Percentiles rank a stretch among this genome's conserved stretches.
These are phyloP conservation scores for Cerceris rybyensis DNA, from an alignment of 2,888 invertebrate genomes.

Conservation along the genomic window DNA sequence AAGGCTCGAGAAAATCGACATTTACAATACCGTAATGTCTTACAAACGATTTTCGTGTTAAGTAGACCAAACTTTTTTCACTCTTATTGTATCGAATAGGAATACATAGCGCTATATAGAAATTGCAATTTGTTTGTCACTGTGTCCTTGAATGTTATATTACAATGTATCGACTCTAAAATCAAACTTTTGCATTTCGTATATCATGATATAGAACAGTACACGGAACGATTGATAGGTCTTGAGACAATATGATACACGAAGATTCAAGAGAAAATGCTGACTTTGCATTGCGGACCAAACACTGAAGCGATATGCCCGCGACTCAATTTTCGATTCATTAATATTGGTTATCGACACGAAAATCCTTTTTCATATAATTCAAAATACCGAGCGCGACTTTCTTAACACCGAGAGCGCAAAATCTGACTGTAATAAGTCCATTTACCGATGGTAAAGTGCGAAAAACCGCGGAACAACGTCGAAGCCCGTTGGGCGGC, in stretches of 20 bases:
- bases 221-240: neutral
- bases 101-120: constrained; percentile 29
- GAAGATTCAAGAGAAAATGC: constrained; percentile 18
- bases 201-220: neutral
- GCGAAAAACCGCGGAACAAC: constrained; percentile 69
- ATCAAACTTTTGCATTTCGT: neutral
- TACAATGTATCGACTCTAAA: constrained; percentile 26
- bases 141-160: constrained; percentile 69
- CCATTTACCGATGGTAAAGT: constrained; percentile 73
- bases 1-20: neutral
- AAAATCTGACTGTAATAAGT: constrained; percentile 46
- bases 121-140: constrained; percentile 64
- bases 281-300: constrained; percentile 27
- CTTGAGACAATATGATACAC: constrained; percentile 1
- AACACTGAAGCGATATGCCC: constrained; percentile 46
- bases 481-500: constrained; percentile 71
- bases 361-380: constrained; percentile 28
- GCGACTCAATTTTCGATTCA: constrained; percentile 35
- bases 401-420: constrained; percentile 18
- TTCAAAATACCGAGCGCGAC: constrained; percentile 16
- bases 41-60: neutral
- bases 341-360: constrained; percentile 19
- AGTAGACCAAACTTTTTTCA: constrained; percentile 1
- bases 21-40: neutral
- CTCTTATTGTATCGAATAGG: constrained; percentile 6